Evolutionary conservation across 2,113 vertebrate genomes (phyloP).

Genomic region (Gymnobelideus leadbeateri): DNA sequence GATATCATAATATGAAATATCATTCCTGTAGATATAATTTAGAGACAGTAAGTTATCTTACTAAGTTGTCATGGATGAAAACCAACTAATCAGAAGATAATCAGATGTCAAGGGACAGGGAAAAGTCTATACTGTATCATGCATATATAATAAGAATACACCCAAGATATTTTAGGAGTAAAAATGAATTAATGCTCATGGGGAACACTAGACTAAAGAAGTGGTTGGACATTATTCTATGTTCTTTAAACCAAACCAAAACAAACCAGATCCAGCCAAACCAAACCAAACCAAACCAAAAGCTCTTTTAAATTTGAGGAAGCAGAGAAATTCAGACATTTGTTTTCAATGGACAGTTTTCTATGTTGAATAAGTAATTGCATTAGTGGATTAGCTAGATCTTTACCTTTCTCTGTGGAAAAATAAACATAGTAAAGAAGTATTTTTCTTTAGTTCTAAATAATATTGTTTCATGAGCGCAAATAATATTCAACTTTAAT

Average conservation of each 20-base stretch:
- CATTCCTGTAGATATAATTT: background rate
- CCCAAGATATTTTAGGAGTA: background rate
- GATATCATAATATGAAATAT: background rate
- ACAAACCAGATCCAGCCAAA: background rate
- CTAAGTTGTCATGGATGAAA: background rate
- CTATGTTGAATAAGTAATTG: conserved; percentile 30
- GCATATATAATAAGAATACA: background rate
- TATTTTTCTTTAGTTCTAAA: conserved; percentile 60
- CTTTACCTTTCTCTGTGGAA: conserved; percentile 55
- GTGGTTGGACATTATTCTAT: background rate
- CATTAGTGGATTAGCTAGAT: background rate
- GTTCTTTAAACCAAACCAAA: background rate
- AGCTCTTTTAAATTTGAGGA: background rate
- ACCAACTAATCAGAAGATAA: background rate
- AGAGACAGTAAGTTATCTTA: background rate
- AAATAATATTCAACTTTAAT: conserved; percentile 67
- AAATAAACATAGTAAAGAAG: conserved; percentile 51
- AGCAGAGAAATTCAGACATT: background rate
- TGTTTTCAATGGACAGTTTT: conserved; percentile 48
- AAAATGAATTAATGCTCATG: background rate
- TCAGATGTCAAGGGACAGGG: background rate
- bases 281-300: background rate
- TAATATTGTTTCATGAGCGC: conserved; percentile 18
- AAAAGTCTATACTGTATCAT: background rate
- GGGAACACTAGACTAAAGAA: conserved; percentile 5